Conservation (phyloP, 2,113 vertebrate species). For the Dasyprocta punctata region DNA sequence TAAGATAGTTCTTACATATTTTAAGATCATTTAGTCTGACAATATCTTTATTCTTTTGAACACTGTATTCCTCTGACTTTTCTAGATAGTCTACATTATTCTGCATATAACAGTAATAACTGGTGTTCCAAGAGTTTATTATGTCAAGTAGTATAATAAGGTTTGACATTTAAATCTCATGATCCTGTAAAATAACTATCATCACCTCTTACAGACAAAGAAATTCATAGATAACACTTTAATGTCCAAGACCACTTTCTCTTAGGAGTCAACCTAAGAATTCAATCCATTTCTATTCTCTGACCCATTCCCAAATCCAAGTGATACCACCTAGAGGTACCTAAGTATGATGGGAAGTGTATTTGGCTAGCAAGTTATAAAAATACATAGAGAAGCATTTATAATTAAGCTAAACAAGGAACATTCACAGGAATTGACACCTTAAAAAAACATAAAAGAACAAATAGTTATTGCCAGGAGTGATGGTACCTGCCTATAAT, state of each 20-base stretch:
- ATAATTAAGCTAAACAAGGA: not conserved
- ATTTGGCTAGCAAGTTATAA: not conserved
- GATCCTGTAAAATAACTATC: slow-evolving; percentile 37
- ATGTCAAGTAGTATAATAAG: not conserved
- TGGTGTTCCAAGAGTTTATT: not conserved
- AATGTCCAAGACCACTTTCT: not conserved
- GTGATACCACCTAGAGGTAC: not conserved
- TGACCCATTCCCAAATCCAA: slow-evolving; percentile 29
- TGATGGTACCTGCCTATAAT: not conserved
- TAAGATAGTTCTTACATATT: slow-evolving; percentile 25
- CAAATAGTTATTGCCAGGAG: not conserved
- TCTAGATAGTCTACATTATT: not conserved
- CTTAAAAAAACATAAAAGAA: not conserved
- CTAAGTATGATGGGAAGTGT: not conserved
- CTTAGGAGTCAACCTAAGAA: not conserved
- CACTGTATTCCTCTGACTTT: slow-evolving; percentile 17
- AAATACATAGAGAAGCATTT: not conserved
- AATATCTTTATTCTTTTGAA: slow-evolving; percentile 14
- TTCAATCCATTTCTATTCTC: slow-evolving; percentile 26
- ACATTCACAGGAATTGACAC: not conserved
- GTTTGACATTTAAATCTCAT: slow-evolving; percentile 32
- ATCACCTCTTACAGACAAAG: not conserved
- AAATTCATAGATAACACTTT: not conserved
- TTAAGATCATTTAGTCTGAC: not conserved
- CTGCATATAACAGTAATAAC: not conserved